Base-by-base conservation (phyloP, 2,888 invertebrate species). In the Mesochorus sp. region DNA sequence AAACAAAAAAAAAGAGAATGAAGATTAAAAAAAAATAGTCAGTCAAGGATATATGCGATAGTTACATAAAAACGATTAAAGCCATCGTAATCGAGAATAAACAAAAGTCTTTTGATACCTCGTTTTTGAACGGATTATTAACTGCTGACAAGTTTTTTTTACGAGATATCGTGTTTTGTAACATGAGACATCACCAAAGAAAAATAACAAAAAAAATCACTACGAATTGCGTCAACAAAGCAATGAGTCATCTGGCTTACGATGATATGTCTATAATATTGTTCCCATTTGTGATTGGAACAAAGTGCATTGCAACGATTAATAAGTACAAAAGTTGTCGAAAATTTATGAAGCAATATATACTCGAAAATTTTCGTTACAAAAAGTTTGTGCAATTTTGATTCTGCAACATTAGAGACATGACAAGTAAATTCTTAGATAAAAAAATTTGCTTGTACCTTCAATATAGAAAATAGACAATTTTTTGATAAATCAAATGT, bases 181-280 rank as follows among this genome's bases (percentile, higher is more conserved):
- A 17, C 51, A 51, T 64, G 21, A 64, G 12, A 49, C 14, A 8
- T 8, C 34, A 14, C n/a, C 14, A 6, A 34, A 8, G 28, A 24
- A 31, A 44, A 21, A 14, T 24, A 64, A 37, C 34, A 49, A 34
- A 49, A 34, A 51, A 34, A 37, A 64, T 42, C 26, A 61, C 44
- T 61, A 61, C 21, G 14, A 28, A 66, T 39, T 14, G 24, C 49
- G 3, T 8, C 3, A 42, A 55, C 26, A 55, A 67, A 67, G 28
- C 28, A 12, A n/a, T 39, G 53, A 12, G 53, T 67, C 67, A 67
- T 42, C 17, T 53, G 12, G 12, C 14, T 24, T 34, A 1, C 1
- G 26, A 31, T 6, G 6, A 26, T 42, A 53, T 39, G 26, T 53
- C 14, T 31, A 19, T 49, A 49, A 42, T n/a, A 39, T 53, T 24